Conservation (phyloP, 2,888 invertebrate genomes). For the Brenthis daphne region DNA sequence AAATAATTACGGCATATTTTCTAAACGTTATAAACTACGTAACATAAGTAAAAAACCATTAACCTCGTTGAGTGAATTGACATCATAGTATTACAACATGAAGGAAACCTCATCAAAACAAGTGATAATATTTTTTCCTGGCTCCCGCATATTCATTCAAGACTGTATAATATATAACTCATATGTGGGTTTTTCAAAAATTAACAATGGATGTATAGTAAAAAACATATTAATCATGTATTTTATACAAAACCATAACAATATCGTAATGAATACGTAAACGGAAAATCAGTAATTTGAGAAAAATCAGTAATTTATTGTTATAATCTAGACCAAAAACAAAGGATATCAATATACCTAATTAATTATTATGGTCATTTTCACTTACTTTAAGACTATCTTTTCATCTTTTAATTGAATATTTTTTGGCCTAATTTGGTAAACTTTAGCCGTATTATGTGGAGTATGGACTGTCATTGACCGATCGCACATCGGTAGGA, state of each 20-base stretch:
- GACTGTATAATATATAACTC: neutral
- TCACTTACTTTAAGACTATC: no score
- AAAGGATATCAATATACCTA: neutral
- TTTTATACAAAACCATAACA: neutral
- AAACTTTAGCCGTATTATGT: no score
- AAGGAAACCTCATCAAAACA: constrained; percentile 30
- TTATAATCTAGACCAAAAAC: constrained; percentile 4
- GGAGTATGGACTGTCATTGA: no score
- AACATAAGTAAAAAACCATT: constrained; percentile 17
- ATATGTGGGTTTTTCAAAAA: constrained; percentile 3
- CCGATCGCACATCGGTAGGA: no score
- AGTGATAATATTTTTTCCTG: constrained; percentile 18
- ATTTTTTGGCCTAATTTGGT: no score
- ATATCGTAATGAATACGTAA: neutral
- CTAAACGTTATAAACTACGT: constrained; percentile 9
- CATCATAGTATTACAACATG: constrained; percentile 35
- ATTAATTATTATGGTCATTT: neutral
- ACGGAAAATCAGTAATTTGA: constrained; percentile 1
- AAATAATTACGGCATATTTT: neutral
- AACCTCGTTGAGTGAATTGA: constrained; percentile 28
- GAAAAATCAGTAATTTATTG: neutral
- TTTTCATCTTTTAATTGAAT: no score
- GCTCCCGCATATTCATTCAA: constrained; percentile 9
- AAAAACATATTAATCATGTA: no score
- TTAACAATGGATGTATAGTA: neutral